phyloP scores from a whole-genome alignment of 2,888 invertebrate genomes.

The Tetramorium bicarinatum region DNA sequence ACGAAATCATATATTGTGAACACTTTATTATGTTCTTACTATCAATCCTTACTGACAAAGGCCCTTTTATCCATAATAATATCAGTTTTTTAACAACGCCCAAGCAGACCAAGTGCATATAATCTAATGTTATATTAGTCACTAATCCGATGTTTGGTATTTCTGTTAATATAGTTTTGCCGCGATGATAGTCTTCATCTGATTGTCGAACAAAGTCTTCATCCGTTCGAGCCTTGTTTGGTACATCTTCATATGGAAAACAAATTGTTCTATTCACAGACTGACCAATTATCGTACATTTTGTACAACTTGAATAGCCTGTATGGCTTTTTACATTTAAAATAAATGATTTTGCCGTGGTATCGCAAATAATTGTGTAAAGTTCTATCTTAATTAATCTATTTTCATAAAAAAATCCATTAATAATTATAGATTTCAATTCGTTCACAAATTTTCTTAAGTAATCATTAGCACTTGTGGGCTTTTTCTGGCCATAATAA shows the following conservation, averaged over 20 bases:
- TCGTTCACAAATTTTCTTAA: neutral
- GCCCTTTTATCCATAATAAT: neutral
- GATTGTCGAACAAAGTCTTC: constrained; percentile 1
- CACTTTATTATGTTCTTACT: neutral
- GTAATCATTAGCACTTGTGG: neutral
- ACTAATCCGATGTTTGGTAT: constrained; percentile 9
- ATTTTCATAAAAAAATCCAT: neutral
- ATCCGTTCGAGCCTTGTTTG: neutral
- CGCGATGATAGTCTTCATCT: neutral
- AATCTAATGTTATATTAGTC: constrained; percentile 8
- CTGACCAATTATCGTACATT: neutral
- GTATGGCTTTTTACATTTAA: neutral
- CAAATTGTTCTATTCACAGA: neutral
- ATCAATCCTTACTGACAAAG: neutral
- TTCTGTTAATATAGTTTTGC: neutral
- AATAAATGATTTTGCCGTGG: neutral
- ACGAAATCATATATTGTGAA: neutral
- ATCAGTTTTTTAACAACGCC: neutral
- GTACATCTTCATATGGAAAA: neutral
- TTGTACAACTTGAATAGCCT: constrained; percentile 2
- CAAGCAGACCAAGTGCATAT: neutral
- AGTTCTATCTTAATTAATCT: neutral
- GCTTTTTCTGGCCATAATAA: neutral
- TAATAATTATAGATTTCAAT: neutral
- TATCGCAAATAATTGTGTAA: constrained; percentile 1